Base-by-base conservation (phyloP, 2,888 invertebrate genomes). In the Megaustenia siamemsis region DNA sequence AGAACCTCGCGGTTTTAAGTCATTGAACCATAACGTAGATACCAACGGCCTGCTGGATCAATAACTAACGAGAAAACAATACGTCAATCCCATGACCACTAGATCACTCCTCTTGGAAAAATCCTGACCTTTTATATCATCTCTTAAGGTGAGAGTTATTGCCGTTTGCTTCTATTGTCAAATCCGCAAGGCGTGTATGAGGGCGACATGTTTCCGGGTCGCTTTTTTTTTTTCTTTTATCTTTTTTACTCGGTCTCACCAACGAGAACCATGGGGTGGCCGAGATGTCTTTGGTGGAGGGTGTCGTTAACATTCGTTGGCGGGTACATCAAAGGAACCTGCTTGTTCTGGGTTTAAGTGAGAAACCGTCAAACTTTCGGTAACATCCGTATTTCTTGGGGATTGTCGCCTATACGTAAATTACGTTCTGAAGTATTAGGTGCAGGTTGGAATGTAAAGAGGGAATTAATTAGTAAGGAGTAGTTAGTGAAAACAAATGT, bases 261-360 rank as follows among this genome's bases (percentile, higher is more conserved):
- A 3, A 24, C 15, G 15, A 45, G 28, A 73, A 73, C 49, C 73
- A 49, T 49, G 8, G 73, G 73, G 73, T 28, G 73, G n/a, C 45
- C 73, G 45, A n/a, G 10, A 45, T 43, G 28, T 28, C 18, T 32
- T 8, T 1, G n/a, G 43, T 8, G 49, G 28, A 73, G 12, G 49
- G 73, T 73, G 73, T 73, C 73, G 49, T 73, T 73, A 73, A 73
- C 10, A 45, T 18, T 73, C 73, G 21, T 10, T 49, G 49, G 32
- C 18, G 45, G 73, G 15, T 18, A 73, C 73, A 49, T 73, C 73
- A 73, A 73, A 73, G 73, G 73, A 28, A 49, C 45, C n/a, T 73
- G 12, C 32, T 10, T 40, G n/a, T 35, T n/a, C 43, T 21, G 43
- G 35, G 24, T 32, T 10, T 28, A 32, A n/a, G 69, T 24, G 2